These are phyloP conservation scores for Choloepus hoffmanni DNA, from an alignment of 2,113 vertebrate species.

Conservation along the genomic window DNA sequence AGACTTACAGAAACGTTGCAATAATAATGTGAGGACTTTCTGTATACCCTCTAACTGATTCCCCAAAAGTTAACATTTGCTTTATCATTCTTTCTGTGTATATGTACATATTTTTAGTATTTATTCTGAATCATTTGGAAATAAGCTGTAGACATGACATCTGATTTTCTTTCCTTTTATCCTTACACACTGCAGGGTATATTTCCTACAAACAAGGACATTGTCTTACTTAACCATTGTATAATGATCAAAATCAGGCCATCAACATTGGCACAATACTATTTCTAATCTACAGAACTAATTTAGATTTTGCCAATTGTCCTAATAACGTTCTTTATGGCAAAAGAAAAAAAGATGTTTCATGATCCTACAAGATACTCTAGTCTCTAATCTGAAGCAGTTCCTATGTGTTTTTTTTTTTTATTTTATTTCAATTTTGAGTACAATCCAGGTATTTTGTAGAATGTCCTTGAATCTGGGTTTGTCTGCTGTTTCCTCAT, in stretches of 20 bases:
- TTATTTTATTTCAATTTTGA: not conserved
- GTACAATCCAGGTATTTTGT: not conserved
- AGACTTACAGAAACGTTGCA: conserved; percentile 35
- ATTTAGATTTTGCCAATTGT: not conserved
- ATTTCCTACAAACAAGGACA: not conserved
- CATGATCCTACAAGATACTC: not conserved
- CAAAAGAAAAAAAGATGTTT: not conserved
- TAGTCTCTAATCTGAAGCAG: not conserved
- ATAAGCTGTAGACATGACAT: not conserved
- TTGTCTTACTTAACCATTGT: not conserved
- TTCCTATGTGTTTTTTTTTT: not conserved
- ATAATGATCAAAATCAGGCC: conserved; percentile 17
- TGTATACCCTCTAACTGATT: not conserved
- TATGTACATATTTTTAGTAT: not conserved
- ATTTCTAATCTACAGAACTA: not conserved
- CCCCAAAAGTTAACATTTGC: not conserved
- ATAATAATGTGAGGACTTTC: conserved; percentile 1
- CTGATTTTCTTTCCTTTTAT: conserved; percentile 23
- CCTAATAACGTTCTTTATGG: not conserved
- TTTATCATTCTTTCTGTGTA: not conserved
- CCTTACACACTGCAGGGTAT: not conserved
- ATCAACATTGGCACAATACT: not conserved
- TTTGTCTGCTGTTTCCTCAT: not conserved
- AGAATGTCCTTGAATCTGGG: not conserved
- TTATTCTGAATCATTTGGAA: not conserved